These are phyloP conservation scores for Coreius guichenoti DNA, from an alignment of 2,797 vertebrate species.

Conservation along the genomic window DNA sequence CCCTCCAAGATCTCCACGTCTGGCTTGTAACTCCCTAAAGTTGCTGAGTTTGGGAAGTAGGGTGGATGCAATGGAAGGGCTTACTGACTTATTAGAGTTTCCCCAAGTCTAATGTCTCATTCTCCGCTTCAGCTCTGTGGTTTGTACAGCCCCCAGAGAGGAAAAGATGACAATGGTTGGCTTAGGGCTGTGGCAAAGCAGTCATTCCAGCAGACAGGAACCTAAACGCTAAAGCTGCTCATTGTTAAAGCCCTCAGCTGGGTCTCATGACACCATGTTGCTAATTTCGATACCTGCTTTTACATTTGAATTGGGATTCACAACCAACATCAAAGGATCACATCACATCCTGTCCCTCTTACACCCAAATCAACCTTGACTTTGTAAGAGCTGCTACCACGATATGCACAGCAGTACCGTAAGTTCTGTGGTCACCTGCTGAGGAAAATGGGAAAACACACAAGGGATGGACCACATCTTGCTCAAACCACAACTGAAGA, in stretches of 20 bases:
- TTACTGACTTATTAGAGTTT: conserved; percentile 33
- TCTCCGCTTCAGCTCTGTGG: conserved; percentile 25
- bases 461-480: conserved; percentile 18
- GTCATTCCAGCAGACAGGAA: conserved; percentile 53
- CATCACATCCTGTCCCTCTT: conserved; percentile 47
- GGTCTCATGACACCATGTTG: conserved; percentile 36
- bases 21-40: conserved; percentile 16
- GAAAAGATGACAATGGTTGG: conserved; percentile 48
- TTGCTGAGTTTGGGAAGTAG: conserved; percentile 3
- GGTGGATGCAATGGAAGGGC: background rate
- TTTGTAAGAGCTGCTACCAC: conserved; percentile 30
- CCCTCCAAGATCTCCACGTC: background rate
- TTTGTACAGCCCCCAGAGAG: conserved; percentile 33
- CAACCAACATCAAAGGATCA: conserved; percentile 48
- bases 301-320: conserved; percentile 38
- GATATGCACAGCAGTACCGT: background rate
- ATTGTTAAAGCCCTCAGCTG: conserved; percentile 52
- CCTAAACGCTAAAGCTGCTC: conserved; percentile 34
- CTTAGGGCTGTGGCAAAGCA: conserved; percentile 32
- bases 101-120: background rate
- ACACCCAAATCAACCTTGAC: conserved; percentile 41
- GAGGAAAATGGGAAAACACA: conserved; percentile 21
- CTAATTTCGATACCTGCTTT: conserved; percentile 54
- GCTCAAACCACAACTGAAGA: conserved; percentile 58
- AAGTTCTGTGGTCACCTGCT: conserved; percentile 27